These are phyloP conservation scores for Muscicapa striata DNA, from an alignment of 2,797 vertebrate genomes.

Conservation along the genomic window DNA sequence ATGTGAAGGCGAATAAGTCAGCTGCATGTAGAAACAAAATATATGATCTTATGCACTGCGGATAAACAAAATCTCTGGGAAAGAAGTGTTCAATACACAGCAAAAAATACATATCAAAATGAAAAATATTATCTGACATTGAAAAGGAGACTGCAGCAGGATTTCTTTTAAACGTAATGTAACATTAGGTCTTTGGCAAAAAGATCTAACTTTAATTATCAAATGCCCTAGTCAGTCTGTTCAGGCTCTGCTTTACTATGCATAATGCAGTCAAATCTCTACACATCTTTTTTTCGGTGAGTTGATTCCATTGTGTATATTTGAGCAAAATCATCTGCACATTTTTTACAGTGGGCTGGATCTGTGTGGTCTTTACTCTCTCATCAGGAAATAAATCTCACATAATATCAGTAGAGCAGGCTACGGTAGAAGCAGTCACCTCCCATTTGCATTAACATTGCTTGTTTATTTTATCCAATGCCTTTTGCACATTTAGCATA, in stretches of 20 bases:
- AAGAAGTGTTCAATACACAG: neutral
- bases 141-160: conserved; percentile 2
- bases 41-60: conserved; percentile 14
- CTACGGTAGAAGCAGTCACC: conserved; percentile 55
- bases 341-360: conserved; percentile 58
- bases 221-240: neutral
- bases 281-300: neutral
- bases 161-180: conserved; percentile 37
- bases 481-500: conserved; percentile 66
- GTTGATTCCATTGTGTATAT: conserved; percentile 55
- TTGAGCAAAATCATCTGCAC: conserved; percentile 62
- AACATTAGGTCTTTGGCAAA: conserved; percentile 26
- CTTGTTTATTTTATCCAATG: conserved; percentile 75
- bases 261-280: conserved; percentile 38
- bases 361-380: conserved; percentile 60
- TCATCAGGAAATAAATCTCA: conserved; percentile 66
- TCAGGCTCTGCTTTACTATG: conserved; percentile 33
- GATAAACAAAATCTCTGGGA: conserved; percentile 47
- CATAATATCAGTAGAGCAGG: conserved; percentile 53
- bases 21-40: conserved; percentile 55
- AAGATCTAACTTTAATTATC: conserved; percentile 48
- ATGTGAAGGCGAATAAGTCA: conserved; percentile 53
- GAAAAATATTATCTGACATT: conserved; percentile 35
- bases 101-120: conserved; percentile 13
- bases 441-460: conserved; percentile 62